Evolutionary conservation across 1,140 invertebrate genomes (phyloP), one percentile per base, ranked within the genome.

Genomic region (Panagrolaimus sp.): DNA sequence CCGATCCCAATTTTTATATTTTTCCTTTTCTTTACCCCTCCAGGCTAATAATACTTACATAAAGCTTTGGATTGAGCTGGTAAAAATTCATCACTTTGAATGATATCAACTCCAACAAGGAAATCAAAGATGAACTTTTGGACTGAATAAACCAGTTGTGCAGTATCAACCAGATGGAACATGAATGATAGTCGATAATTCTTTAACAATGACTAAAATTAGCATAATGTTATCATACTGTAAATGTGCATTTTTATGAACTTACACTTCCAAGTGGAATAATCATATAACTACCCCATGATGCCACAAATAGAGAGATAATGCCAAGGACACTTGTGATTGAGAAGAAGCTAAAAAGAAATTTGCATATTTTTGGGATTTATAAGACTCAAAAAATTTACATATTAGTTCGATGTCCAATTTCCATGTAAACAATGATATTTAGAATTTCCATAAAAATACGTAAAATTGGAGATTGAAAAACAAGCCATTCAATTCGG

Each of bases 91-190:
- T 70, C 74, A 38, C 64, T 28, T 64, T 67, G 43, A 38, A 80
- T 71, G 5, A 80, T 48, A 10, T 68, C 73, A 47, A 80, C 52
- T 6, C 78, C 71, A 12, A 72, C 80, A 0, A 80, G 58, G 48
- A 81, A 81, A 21, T 81, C 79, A 48, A 82, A 79, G 7, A 72
- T 44, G 63, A 80, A 77, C 66, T 80, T 80, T 64, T 80, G 78
- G n/a, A 78, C 68, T n/a, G 75, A 78, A 43, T 68, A 80, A 43
- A 79, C 65, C 21, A 79, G 32, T 47, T 81, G 79, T 10, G 73
- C 70, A n/a, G 81, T 46, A 67, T 80, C 79, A 32, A 83, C 73
- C 1, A 73, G 47, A 15, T 81, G 74, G 63, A 80, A 80, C 12
- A 80, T 69, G 12, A 72, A 62, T 21, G 71, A 63, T 63, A 83